Evolutionary conservation across 1,140 invertebrate species (phyloP), one percentile per base, ranked within the genome.

Genomic region (Papilio aristodemus): DNA sequence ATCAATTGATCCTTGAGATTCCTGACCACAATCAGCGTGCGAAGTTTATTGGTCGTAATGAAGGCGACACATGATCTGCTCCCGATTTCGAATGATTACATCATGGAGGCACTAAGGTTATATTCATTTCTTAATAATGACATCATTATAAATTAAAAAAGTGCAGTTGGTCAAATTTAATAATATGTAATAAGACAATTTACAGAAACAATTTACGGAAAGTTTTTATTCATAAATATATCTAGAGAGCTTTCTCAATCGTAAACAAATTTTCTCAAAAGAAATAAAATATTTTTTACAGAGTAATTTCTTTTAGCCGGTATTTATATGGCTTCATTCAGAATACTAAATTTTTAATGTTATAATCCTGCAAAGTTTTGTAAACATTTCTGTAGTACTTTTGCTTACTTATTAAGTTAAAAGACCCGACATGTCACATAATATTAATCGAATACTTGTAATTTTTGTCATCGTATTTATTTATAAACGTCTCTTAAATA

Each of bases 11-110:
- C 89, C 72, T 60, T 19, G 76, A 75, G 86, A 89, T 89, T 89
- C 86, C 78, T 84, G 50, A 69, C 72, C 68, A 84, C 86, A 89
- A 91, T 89, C 87, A 87, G 87, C 86, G 84, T 89, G 86, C 88
- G 86, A 90, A 89, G 85, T 85, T 78, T 86, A 85, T 89, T 85
- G 79, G 78, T 77, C 78, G 78, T 78, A 79, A 86, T 85, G 81
- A 83, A 78, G 75, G 81, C 80, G 85, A 82, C 74, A 89, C 83
- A 83, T 81, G 82, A 88, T 80, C 77, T 74, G 78, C 75, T 81
- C 85, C 82, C 75, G 81, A 87, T 89, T 85, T 77, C 58, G 70
- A 69, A 62, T 71, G 73, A 76, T 75, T 82, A 84, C 83, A 86
- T 85, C 79, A 84, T 79, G 78, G 75, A 25, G 76, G 19, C 0